Base-by-base conservation (phyloP, 2,888 invertebrate species). In the Brachyopa scutellaris region DNA sequence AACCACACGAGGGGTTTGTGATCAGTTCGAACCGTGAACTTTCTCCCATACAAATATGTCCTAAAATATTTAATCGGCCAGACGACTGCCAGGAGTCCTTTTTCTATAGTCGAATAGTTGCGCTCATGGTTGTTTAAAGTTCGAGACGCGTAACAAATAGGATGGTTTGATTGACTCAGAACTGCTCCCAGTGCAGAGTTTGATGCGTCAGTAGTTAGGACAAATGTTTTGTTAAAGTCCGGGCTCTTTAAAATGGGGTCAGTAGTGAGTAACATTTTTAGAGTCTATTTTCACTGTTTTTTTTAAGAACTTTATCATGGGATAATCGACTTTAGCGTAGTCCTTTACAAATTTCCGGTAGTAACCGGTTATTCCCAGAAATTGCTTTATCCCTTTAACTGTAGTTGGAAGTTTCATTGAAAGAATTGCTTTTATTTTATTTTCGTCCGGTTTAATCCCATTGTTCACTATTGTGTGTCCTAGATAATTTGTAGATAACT, bases 61-160 rank as follows among this genome's bases (percentile, higher is more conserved):
- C 88, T 49, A 23, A 88, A 89, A 53, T 88, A 86, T 83, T 88
- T 87, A 1, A 85, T 76, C 0, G 87, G 86, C 87, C 86, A 88
- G 0, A 88, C 86, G 2, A 89, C 86, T 0, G 85, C 86, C 36
- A 88, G 49, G 0, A 88, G 53, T 80, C 89, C 88, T 40, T 88
- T 88, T 67, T 89, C 88, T n/a, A n/a, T n/a, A n/a, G n/a, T n/a
- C n/a, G n/a, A n/a, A n/a, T n/a, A n/a, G n/a, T n/a, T n/a, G n/a
- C 87, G 49, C 83, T 88, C 86, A 0, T 85, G 73, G 4, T 72
- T 36, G n/a, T 70, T 84, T 55, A 85, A 53, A 1, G 84, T 87
- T 73, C 88, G 66, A 13, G 87, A 87, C 2, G 69, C 61, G 9
- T 47, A 74, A 11, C 69, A 74, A 21, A 74, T 42, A 6, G 62